phyloP scores from a whole-genome alignment of 2,888 invertebrate genomes.

The Ptilodon capucinus region DNA sequence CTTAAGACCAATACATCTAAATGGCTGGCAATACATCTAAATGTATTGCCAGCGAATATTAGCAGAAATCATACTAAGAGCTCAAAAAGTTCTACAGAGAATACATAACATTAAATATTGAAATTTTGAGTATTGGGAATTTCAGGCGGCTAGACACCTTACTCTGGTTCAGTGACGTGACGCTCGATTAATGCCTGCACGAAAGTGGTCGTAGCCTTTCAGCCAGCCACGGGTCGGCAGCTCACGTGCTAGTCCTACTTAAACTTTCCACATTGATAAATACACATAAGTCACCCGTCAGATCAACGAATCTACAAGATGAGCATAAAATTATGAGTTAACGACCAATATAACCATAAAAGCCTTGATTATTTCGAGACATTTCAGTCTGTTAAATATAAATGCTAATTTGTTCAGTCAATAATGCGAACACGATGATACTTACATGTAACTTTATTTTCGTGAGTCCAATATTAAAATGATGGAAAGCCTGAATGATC shows the following conservation, averaged over 20 bases:
- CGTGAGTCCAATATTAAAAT: too few relatives aligned
- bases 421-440: not conserved
- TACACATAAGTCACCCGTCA: conserved; percentile 57
- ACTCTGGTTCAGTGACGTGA: conserved; percentile 61
- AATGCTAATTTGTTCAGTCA: not conserved
- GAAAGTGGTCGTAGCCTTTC: conserved; percentile 56
- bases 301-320: conserved; percentile 50
- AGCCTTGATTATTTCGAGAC: conserved; percentile 9
- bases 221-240: conserved; percentile 65
- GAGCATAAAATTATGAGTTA: conserved; percentile 49
- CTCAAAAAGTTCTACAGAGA: too few relatives aligned
- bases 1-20: too few relatives aligned
- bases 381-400: not conserved
- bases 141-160: not conserved
- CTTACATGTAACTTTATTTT: too few relatives aligned
- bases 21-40: too few relatives aligned
- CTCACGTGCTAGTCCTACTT: conserved; percentile 56
- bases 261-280: conserved; percentile 39
- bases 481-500: too few relatives aligned
- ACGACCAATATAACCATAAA: conserved; percentile 22
- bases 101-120: too few relatives aligned
- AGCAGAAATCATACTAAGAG: too few relatives aligned
- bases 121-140: not conserved
- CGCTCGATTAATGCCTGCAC: conserved; percentile 56
- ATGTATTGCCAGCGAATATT: too few relatives aligned